Base-by-base conservation (phyloP, 2,888 invertebrate genomes). In the Macaria notata region DNA sequence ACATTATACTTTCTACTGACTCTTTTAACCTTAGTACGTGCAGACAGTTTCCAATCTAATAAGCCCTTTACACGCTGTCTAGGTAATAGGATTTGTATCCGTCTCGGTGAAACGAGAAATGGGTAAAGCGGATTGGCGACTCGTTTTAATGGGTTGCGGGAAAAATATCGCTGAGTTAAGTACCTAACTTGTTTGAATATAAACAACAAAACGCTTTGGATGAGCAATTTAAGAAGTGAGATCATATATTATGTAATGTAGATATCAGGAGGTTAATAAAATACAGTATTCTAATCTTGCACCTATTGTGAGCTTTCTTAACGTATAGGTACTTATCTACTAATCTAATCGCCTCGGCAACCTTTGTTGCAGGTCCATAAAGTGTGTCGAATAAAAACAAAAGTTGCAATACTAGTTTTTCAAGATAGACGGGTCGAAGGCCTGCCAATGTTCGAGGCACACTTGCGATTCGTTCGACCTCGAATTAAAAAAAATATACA, bases 341-440 rank as follows among this genome's bases (percentile, higher is more conserved):
- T 61, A 31, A 48, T 62, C 52, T 64, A 64, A 65, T 64, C 64
- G 65, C 63, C 69, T 70, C 66, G 71, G 68, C 76, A 69, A 78
- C 73, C 73, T 77, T 77, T 74, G 65, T 72, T 68, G 65, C 44
- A 54, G 49, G 58, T 65, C 64, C 56, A 56, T 62, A 66, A 76
- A 76, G 67, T 76, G 74, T 78, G 76, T 70, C 75, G 69, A 79
- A 78, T 78, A 88, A 88, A 88, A 88, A 83, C 81, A 88, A 89
- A 88, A 89, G 88, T 88, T 72, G 83, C 79, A 62, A 74, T 80
- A 84, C 88, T 76, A 84, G 88, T 88, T 88, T 81, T 80, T 81
- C 83, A 73, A 86, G 85, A 84, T 77, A 76, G 74, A 69, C 79
- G 75, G 82, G 82, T 83, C 78, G 78, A 75, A 79, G 76, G 75